Percentiles rank a stretch among this genome's conserved stretches.
These are phyloP conservation scores for Hydrolagus affinis DNA, from an alignment of 2,113 vertebrate genomes.

Conservation along the genomic window DNA sequence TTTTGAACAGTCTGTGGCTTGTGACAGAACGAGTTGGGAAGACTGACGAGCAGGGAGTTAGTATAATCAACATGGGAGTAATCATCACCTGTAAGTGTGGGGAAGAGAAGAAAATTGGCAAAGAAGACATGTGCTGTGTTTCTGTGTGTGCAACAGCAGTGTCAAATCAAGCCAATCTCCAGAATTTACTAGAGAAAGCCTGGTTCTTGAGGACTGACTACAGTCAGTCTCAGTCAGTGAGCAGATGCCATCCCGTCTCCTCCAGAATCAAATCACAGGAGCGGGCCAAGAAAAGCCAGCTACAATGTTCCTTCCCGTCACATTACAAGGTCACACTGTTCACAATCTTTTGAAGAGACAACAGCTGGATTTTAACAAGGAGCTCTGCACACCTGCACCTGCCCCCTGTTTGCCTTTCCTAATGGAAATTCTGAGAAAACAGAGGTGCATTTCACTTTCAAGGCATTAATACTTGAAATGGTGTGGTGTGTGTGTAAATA, in stretches of 20 bases:
- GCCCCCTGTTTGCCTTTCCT: too few species aligned
- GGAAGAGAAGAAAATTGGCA: not conserved
- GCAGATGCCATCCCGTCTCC: constrained; percentile 8
- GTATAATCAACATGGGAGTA: not conserved
- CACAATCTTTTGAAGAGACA: not conserved
- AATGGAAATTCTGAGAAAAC: too few species aligned
- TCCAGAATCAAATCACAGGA: not conserved
- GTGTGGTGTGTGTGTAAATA: too few species aligned
- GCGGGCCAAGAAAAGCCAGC: not conserved
- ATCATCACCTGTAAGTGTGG: not conserved
- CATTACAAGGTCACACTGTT: not conserved
- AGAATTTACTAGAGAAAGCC: not conserved
- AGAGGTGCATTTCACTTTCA: too few species aligned
- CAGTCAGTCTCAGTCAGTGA: too few species aligned
- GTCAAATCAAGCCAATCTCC: not conserved
- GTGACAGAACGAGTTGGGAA: too few species aligned
- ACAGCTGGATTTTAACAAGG: not conserved
- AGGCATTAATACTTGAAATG: too few species aligned
- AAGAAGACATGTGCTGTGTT: not conserved
- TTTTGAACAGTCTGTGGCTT: too few species aligned
- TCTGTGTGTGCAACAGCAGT: too few species aligned
- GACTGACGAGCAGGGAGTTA: too few species aligned
- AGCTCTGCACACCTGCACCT: not conserved
- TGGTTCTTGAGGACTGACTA: not conserved
- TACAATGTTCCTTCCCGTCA: not conserved